Percentiles rank a stretch among this genome's conserved stretches.
These are phyloP conservation scores for Zaprionus lachaisei DNA, from an alignment of 1,140 invertebrate species.

Conservation along the genomic window DNA sequence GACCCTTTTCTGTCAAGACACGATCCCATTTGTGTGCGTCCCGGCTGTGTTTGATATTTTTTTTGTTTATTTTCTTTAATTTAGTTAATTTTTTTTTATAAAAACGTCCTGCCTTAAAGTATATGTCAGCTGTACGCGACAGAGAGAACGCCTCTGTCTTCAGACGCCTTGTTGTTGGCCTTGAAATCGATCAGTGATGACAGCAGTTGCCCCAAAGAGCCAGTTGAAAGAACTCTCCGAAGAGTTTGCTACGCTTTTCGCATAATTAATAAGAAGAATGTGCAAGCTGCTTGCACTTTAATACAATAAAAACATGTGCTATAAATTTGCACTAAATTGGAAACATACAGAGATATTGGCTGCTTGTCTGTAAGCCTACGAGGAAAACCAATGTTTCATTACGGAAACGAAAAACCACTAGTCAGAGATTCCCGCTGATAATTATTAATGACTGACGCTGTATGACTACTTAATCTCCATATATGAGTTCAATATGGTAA, in stretches of 20 bases:
- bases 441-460: neutral
- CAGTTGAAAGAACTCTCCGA: slow-evolving; percentile 34
- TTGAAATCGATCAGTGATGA: neutral
- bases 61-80: too few species aligned
- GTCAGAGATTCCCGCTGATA: neutral
- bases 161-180: neutral
- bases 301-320: slow-evolving; percentile 11
- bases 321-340: slow-evolving; percentile 24
- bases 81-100: too few species aligned
- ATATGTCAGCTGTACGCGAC: too few species aligned
- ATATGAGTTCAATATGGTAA: neutral
- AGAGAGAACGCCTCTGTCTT: too few species aligned
- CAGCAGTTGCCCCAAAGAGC: neutral
- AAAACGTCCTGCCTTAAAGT: neutral
- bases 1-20: too few species aligned
- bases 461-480: neutral
- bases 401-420: neutral
- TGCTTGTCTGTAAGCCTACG: neutral
- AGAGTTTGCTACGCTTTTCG: neutral
- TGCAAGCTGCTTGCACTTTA: slow-evolving; percentile 2
- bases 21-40: too few species aligned
- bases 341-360: neutral
- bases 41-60: too few species aligned
- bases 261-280: neutral
- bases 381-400: neutral